Evolutionary conservation across 2,113 vertebrate species (phyloP).

Genomic region (Callopanchax toddi): DNA sequence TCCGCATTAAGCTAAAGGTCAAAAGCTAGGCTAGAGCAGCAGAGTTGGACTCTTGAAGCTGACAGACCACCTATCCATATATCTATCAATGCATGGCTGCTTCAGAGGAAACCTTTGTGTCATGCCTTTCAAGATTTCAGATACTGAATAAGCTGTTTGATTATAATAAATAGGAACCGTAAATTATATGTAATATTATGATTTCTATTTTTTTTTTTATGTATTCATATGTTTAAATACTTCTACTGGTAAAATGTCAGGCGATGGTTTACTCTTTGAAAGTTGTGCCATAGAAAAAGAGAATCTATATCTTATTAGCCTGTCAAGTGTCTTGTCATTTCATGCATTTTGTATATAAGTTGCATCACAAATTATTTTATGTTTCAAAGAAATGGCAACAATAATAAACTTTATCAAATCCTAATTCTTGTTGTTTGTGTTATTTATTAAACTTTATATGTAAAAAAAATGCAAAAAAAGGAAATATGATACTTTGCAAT

Average conservation of each 20-base stretch:
- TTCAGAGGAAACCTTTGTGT: constrained; percentile 8
- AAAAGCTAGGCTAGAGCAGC: constrained; percentile 8
- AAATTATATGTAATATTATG: constrained; percentile 9
- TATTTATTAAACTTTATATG: neutral
- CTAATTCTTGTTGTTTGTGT: neutral
- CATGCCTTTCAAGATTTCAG: constrained; percentile 2
- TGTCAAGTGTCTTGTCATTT: constrained; percentile 10
- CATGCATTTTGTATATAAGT: constrained; percentile 3
- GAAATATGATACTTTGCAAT: neutral
- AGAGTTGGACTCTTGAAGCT: constrained; percentile 7
- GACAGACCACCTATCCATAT: neutral
- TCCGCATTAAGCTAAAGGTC: constrained; percentile 24
- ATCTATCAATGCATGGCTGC: constrained; percentile 14
- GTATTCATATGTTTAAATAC: constrained; percentile 2
- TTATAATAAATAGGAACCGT: constrained; percentile 24
- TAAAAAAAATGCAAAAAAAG: neutral
- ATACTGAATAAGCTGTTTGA: constrained; percentile 28
- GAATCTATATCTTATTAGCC: constrained; percentile 16
- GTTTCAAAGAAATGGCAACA: neutral
- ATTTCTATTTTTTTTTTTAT: neutral
- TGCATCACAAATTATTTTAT: constrained; percentile 12
- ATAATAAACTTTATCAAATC: constrained; percentile 18
- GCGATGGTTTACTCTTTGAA: neutral
- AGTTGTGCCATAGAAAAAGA: constrained; percentile 8
- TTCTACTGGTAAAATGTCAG: neutral